A percentile compares a stretch with the other conserved stretches of the same genome.
phyloP scores from a whole-genome alignment of 2,113 vertebrate species.

The Pavo muticus region DNA sequence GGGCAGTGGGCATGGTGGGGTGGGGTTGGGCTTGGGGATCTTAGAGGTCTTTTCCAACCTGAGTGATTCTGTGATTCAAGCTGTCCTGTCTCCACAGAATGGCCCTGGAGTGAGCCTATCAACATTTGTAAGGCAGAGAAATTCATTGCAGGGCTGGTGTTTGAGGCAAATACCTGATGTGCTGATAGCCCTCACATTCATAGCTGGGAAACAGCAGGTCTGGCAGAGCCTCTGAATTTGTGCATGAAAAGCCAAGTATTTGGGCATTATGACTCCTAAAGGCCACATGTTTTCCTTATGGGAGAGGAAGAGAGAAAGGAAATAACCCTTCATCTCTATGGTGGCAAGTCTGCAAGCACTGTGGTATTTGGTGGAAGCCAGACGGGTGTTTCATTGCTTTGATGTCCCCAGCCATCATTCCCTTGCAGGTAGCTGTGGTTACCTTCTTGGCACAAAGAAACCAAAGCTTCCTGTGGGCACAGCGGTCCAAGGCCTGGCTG shows the following conservation, averaged over 20 bases:
- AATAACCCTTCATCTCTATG: not conserved
- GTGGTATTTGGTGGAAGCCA: not conserved
- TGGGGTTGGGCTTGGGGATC: too few species aligned
- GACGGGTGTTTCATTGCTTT: not conserved
- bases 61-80: too few species aligned
- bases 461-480: too few species aligned
- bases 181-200: not conserved
- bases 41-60: too few species aligned
- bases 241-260: not conserved
- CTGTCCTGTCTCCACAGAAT: not conserved
- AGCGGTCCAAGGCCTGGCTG: not conserved
- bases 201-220: not conserved
- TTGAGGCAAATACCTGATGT: not conserved
- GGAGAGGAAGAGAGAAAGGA: not conserved
- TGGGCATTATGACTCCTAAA: not conserved
- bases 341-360: not conserved
- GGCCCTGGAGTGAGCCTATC: not conserved
- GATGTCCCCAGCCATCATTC: not conserved
- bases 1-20: too few species aligned
- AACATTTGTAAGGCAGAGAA: not conserved
- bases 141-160: not conserved
- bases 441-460: not conserved
- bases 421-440: not conserved
- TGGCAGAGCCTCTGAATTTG: not conserved
- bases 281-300: not conserved